These are phyloP conservation scores for Syngnathus rostellatus DNA, from an alignment of 2,797 vertebrate genomes.

Conservation along the genomic window DNA sequence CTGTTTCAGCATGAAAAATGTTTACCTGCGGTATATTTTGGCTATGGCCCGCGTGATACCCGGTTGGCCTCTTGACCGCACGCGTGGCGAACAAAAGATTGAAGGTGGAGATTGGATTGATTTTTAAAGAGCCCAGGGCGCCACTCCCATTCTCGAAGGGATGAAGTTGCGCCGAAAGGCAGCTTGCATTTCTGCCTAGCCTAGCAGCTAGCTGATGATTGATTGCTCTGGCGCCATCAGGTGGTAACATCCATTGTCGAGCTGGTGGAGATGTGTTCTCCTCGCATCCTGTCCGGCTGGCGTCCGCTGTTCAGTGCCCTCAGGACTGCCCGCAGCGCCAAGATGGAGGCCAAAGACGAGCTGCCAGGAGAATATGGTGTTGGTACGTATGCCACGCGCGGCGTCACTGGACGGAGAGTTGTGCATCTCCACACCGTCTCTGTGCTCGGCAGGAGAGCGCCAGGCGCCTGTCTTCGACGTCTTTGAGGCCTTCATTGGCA, in stretches of 20 bases:
- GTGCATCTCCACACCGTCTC: not conserved
- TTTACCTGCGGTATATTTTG: too few species aligned
- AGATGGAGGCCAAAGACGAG: conserved; percentile 87
- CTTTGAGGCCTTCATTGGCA: conserved; percentile 96
- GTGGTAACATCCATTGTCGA: conserved; percentile 93
- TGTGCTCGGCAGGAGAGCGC: conserved; percentile 74
- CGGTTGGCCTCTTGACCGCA: too few species aligned
- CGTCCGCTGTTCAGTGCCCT: conserved; percentile 92
- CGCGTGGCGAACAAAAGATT: too few species aligned
- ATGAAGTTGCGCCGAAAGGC: too few species aligned
- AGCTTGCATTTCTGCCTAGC: too few species aligned
- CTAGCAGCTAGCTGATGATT: too few species aligned
- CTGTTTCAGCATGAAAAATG: too few species aligned
- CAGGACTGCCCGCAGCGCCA: conserved; percentile 84
- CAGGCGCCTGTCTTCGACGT: conserved; percentile 96
- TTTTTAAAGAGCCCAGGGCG: too few species aligned
- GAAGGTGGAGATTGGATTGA: too few species aligned
- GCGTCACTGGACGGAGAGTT: too few species aligned
- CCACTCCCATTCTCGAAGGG: too few species aligned
- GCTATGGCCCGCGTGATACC: too few species aligned
- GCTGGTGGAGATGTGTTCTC: conserved; percentile 92
- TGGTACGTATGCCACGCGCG: conserved; percentile 61
- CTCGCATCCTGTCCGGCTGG: conserved; percentile 94
- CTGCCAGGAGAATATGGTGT: conserved; percentile 88
- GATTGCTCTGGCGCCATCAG: conserved; percentile 47